Base-by-base conservation (phyloP, 2,888 invertebrate genomes). In the Eilema sororculum region DNA sequence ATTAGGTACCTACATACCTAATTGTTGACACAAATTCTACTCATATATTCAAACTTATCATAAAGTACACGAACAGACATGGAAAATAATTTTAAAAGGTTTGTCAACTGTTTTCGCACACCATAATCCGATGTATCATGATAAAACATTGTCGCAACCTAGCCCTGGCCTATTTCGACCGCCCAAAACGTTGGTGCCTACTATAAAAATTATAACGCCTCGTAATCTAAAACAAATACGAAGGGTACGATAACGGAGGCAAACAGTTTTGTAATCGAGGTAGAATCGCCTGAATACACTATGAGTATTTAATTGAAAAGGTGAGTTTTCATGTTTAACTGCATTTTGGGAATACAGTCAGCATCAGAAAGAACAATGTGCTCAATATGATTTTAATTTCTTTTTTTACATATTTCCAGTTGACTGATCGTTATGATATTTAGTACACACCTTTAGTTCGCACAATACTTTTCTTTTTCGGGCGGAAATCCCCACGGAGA, bases 141-240 rank as follows among this genome's bases (percentile, higher is more conserved):
- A 84, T 84, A 81, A 74, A 67, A 64, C 33, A 1, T 65, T 79
- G 79, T 78, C 69, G 74, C 20, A 77, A 80, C 84, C 82, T 87
- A 90, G 75, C 94, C 94, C 84, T 94, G 94, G 90, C 92, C 91
- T 77, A 82, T 85, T 87, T 91, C 74, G 46, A 73, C 74, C 68
- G 67, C 75, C 65, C 68, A 82, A 86, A 86, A 86, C 78, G 79
- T 71, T 75, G 74, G 77, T 76, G 6, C 37, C 37, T 37, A 74
- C 75, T 86, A 86, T 89, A 91, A 92, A 92, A 93, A 89, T 86
- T 85, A 85, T 84, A 80, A 87, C 86, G 86, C 79, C 81, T 84
- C 89, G 87, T 94, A 89, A 95, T 95, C 94, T 87, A 84, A 83
- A 86, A 84, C 89, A 95, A 94, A 95, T 93, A 93, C 77, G 84